A percentile compares a stretch with the other conserved stretches of the same genome.
Evolutionary conservation across 2,888 invertebrate species (phyloP).

Genomic region (Odontocerum albicorne): DNA sequence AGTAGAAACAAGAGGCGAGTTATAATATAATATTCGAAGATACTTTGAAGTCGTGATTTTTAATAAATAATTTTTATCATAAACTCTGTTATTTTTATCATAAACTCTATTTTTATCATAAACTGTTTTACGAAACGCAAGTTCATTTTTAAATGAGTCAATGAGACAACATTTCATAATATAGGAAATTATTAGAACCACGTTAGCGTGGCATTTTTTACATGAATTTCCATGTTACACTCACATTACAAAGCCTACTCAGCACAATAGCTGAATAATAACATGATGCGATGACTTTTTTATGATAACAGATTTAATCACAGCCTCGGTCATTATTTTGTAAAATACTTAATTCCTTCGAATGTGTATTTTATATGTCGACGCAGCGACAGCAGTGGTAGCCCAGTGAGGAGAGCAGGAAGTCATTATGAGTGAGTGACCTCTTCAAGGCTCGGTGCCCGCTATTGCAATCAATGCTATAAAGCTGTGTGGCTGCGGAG

Average conservation of each 20-base stretch:
- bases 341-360: slow-evolving; percentile 27
- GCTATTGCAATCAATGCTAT: slow-evolving; percentile 17
- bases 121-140: too few relatives aligned
- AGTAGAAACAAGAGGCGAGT: too few relatives aligned
- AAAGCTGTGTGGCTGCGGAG: background rate
- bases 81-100: too few relatives aligned
- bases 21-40: too few relatives aligned
- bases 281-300: slow-evolving; percentile 9
- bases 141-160: too few relatives aligned
- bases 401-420: slow-evolving; percentile 27
- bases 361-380: background rate
- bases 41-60: too few relatives aligned
- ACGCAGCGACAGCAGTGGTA: background rate
- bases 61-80: too few relatives aligned
- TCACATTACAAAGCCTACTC: background rate
- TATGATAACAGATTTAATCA: slow-evolving; percentile 19
- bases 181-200: too few relatives aligned
- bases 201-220: too few relatives aligned
- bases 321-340: slow-evolving; percentile 20
- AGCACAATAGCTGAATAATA: slow-evolving; percentile 4
- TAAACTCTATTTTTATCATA: too few relatives aligned
- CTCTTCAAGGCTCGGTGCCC: slow-evolving; percentile 27
- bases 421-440: slow-evolving; percentile 34
- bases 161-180: too few relatives aligned
- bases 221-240: too few relatives aligned